Percentiles rank a stretch among this genome's conserved stretches.
Evolutionary conservation across 2,797 vertebrate genomes (phyloP).

Genomic region (Lacerta viridis): DNA sequence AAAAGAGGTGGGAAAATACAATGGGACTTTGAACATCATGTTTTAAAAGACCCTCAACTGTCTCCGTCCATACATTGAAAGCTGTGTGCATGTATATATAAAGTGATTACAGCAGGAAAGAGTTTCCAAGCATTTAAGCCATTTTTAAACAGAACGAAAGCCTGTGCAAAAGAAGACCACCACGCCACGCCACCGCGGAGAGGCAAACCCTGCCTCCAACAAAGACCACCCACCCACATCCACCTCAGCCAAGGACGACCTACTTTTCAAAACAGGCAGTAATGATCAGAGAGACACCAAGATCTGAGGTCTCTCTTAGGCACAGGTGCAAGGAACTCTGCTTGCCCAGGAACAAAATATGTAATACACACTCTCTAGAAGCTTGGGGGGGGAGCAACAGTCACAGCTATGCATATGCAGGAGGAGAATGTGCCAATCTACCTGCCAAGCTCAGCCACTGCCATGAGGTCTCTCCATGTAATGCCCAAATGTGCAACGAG

Average conservation of each 20-base stretch:
- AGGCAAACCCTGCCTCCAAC: conserved; percentile 52
- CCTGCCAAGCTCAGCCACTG: neutral
- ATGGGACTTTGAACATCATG: neutral
- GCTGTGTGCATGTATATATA: neutral
- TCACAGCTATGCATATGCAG: neutral
- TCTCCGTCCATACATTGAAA: neutral
- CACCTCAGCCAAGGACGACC: conserved; percentile 46
- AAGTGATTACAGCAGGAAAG: conserved; percentile 10
- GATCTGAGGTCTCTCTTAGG: no score
- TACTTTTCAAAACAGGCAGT: conserved; percentile 57
- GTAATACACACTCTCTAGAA: neutral
- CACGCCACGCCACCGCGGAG: neutral
- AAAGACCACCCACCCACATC: conserved; percentile 54
- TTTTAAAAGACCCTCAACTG: neutral
- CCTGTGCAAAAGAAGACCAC: neutral
- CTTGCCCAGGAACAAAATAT: no score
- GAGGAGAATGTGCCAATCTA: neutral
- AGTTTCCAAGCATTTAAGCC: conserved; percentile 9
- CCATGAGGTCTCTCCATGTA: neutral
- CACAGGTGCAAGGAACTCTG: neutral
- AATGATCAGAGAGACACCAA: conserved; percentile 53
- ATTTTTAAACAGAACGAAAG: no score
- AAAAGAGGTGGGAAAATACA: neutral
- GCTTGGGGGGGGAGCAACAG: neutral
- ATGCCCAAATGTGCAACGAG: neutral